Base-by-base conservation (phyloP, 2,797 vertebrate species). In the Fistularia tabacaria region DNA sequence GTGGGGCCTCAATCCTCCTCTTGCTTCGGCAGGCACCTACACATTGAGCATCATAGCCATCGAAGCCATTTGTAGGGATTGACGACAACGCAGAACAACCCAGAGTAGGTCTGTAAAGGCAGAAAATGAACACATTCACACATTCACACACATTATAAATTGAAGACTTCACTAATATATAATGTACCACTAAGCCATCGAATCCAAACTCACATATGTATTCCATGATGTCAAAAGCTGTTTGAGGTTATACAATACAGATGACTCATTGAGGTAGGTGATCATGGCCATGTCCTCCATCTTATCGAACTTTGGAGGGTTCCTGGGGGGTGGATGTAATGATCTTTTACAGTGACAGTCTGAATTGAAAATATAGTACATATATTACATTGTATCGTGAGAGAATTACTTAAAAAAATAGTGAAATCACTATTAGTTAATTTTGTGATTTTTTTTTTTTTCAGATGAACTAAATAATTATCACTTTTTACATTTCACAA, bases 251-350 rank as follows among this genome's bases (percentile, higher is more conserved):
- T 90, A 93, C 83, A 93, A 81, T 84, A 93, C 91, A 2, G 87
- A 81, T 0, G 92, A 90, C 54, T 93, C 91, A 0, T 47, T 59
- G 49, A 64, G 90, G 74, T 94, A 93, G 46, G 94, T 95, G 93
- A 96, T 94, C 93, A 95, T 96, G 76, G 92, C 94, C 94, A 96
- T 97, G 85, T 96, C 95, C 89, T 97, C 94, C 0, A 95, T 94
- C 64, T 95, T 95, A 54, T 64, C 61, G 8, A 10, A 83, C 44
- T 64, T 64, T 12, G 61, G 61, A 59, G 76, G 80, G 48, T 81
- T 71, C 76, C 77, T 77, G n/a, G n/a, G 38, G 54, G 61, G 44
- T 64, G 89, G 38, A 94, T 0, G 0, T 94, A 92, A 13, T 92
- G 90, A 0, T 94, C 93, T 57, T 94, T 94, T 1, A 94, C 92